Evolutionary conservation across 2,113 vertebrate species (phyloP).

Genomic region (Callospermophilus lateralis): DNA sequence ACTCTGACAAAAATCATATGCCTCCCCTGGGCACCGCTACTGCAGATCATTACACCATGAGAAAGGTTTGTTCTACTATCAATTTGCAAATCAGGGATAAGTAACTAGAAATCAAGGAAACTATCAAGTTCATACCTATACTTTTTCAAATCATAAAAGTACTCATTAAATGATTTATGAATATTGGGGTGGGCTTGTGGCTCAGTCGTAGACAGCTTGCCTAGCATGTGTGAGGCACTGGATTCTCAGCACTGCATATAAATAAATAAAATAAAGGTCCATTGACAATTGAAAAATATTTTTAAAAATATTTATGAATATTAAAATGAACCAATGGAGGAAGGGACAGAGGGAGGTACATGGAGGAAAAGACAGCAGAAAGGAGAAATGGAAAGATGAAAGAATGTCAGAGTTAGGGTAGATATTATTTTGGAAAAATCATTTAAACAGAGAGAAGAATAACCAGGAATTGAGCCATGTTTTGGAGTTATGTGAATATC

Average conservation of each 20-base stretch:
- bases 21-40: neutral
- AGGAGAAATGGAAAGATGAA: neutral
- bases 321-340: neutral
- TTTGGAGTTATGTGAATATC: neutral
- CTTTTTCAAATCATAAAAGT: neutral
- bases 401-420: neutral
- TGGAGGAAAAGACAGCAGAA: neutral
- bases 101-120: neutral
- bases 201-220: too few species aligned
- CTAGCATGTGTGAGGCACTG: too few species aligned
- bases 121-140: neutral
- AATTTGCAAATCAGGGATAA: neutral
- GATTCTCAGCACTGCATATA: too few species aligned
- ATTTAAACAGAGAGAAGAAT: slow-evolving; percentile 18
- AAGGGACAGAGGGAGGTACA: neutral
- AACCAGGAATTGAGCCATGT: neutral
- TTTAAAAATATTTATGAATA: neutral
- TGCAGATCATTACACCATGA: neutral
- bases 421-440: neutral
- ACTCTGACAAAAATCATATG: neutral
- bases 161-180: neutral
- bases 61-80: neutral
- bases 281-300: too few species aligned
- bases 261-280: too few species aligned
- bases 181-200: too few species aligned